These are phyloP conservation scores for Muscicapa comitata DNA, from an alignment of 2,797 vertebrate genomes.

Conservation along the genomic window DNA sequence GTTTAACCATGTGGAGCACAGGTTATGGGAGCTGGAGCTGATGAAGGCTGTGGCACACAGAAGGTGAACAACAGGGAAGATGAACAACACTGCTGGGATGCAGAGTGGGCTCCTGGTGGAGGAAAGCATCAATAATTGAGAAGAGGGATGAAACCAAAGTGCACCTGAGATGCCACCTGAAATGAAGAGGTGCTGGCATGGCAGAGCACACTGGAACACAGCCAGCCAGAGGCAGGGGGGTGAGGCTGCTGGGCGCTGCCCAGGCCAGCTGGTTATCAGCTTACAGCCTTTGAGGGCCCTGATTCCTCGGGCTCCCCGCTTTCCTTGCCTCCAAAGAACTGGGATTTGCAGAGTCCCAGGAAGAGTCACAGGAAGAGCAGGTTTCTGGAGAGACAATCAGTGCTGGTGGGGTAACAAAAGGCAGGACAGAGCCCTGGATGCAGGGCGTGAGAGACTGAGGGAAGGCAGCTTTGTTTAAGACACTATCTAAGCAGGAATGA, in stretches of 20 bases:
- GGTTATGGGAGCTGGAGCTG: rapidly evolving
- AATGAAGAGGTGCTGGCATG: neutral
- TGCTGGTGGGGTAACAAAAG: neutral
- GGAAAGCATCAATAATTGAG: constrained; percentile 22
- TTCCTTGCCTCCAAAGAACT: neutral
- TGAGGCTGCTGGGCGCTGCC: rapidly evolving
- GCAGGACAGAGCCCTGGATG: neutral
- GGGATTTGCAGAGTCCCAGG: neutral
- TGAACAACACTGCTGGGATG: rapidly evolving
- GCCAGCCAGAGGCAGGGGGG: neutral
- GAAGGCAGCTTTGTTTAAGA: rapidly evolving
- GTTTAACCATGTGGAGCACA: rapidly evolving
- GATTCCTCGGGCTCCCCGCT: neutral
- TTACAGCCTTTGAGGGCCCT: neutral
- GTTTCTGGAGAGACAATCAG: neutral
- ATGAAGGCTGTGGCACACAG: rapidly evolving
- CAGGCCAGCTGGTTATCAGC: neutral
- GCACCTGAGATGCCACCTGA: neutral
- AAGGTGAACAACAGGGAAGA: neutral
- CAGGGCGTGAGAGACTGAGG: neutral
- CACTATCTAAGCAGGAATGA: rapidly evolving
- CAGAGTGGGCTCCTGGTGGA: rapidly evolving
- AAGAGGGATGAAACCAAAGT: constrained; percentile 20
- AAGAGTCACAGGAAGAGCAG: neutral
- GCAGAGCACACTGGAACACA: neutral